These are phyloP conservation scores for Aurelia sp. DNA, from an alignment of 30 jellyfish, hydroid and myxozoan genomes.

Conservation along the genomic window DNA sequence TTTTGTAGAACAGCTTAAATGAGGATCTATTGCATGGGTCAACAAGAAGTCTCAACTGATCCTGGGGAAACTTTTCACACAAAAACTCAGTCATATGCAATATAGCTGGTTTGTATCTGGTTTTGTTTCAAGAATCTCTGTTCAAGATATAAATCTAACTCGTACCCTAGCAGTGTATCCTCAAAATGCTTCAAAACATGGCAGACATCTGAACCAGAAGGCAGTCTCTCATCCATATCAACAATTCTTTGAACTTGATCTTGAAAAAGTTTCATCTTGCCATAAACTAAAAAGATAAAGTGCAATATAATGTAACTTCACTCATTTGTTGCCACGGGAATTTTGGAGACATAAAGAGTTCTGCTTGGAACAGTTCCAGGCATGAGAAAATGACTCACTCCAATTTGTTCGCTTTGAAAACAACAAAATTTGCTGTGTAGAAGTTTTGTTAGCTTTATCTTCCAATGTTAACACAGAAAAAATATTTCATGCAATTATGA, in stretches of 20 bases:
- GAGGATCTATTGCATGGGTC: too few species aligned
- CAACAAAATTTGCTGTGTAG: too few species aligned
- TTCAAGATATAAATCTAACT: not conserved
- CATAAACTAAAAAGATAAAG: conserved; percentile 29
- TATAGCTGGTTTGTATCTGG: not conserved
- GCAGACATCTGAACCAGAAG: conserved; percentile 54
- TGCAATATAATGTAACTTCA: too few species aligned
- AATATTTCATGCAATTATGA: too few species aligned
- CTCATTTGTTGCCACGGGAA: too few species aligned
- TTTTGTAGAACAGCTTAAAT: too few species aligned
- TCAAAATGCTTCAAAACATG: conserved; percentile 39
- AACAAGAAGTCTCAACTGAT: not conserved
- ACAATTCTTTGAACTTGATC: conserved; percentile 43
- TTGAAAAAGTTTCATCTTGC: conserved; percentile 51
- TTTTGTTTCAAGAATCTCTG: not conserved
- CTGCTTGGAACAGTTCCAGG: too few species aligned
- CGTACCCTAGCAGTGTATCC: conserved; percentile 52
- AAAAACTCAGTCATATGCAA: not conserved
- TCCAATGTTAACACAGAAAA: not conserved
- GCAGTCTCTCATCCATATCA: conserved; percentile 51
- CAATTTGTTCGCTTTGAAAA: too few species aligned
- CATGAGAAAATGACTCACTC: too few species aligned
- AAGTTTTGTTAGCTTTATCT: not conserved
- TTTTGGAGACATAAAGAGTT: not conserved
- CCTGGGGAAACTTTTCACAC: not conserved